phyloP scores from a whole-genome alignment of 1,140 invertebrate species.

The Vollenhovia emeryi region DNA sequence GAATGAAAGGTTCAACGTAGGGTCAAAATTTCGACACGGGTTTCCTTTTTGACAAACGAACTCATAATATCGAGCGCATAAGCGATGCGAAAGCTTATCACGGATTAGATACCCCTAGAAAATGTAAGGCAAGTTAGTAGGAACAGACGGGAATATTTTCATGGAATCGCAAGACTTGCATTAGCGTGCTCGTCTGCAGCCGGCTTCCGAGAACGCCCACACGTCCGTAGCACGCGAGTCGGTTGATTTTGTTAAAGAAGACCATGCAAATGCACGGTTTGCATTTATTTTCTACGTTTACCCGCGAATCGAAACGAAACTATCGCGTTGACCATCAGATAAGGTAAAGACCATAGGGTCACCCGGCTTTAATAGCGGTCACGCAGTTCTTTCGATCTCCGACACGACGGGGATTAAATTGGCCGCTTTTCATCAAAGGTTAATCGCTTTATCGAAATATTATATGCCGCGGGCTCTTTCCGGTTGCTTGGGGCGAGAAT shows the following conservation, averaged over 20 bases:
- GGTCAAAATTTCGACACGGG: no score
- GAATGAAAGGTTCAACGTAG: no score
- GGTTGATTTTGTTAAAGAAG: constrained; percentile 67
- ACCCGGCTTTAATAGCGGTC: constrained; percentile 29
- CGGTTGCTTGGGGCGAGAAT: not conserved
- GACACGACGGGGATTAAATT: not conserved
- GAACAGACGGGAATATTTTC: constrained; percentile 65
- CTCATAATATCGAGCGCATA: no score
- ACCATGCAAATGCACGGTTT: constrained; percentile 61
- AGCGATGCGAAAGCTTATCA: constrained; percentile 30
- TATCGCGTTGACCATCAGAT: constrained; percentile 24
- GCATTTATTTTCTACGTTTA: constrained; percentile 25
- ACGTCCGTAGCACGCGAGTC: constrained; percentile 61
- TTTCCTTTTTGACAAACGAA: not conserved
- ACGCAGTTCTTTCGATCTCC: constrained; percentile 1
- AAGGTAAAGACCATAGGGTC: constrained; percentile 42
- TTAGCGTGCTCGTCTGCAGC: constrained; percentile 61
- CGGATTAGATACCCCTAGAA: constrained; percentile 33
- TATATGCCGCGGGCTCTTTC: not conserved
- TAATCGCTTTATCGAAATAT: not conserved
- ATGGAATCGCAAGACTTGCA: constrained; percentile 60
- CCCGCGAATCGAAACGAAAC: constrained; percentile 47
- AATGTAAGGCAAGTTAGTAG: constrained; percentile 66
- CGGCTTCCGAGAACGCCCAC: constrained; percentile 63
- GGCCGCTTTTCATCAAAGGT: not conserved